Evolutionary conservation across 1,140 invertebrate species (phyloP), one percentile per base, ranked within the genome.

Genomic region (Drosophila leontia): DNA sequence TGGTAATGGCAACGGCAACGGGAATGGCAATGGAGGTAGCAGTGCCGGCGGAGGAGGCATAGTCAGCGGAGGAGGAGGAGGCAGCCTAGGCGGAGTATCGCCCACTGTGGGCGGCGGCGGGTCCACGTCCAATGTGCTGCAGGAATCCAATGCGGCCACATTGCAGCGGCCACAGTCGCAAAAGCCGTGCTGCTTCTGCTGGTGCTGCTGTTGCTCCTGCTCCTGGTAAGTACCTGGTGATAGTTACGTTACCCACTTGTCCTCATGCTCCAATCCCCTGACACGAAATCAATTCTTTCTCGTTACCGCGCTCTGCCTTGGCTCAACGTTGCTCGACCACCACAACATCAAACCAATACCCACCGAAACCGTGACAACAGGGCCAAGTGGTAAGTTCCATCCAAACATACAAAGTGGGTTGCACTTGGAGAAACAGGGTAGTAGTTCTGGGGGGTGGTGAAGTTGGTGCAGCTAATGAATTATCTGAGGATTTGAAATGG

Each of bases 191-290:
- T 95, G 95, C 80, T 94, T 95, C 62, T 95, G 95, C 77, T 96
- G 95, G 94, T 96, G 95, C 86, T 96, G 95, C 88, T 96, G 95
- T 91, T 96, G 95, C 93, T 95, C 95, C 93, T 96, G 95, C 93
- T 95, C 95, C 93, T 96, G 95, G 95, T 95, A 94, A 93, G 93
- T 91, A 74, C 50, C 9, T 67, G 37, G 12, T 42, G 15, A 53
- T 55, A 58, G 51, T 51, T 51, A 56, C 35, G 44, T 48, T 48
- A 51, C 35, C 64, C 32, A 61, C 23, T 34, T 62, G 39, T 57
- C 47, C 50, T 47, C 29, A 56, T 58, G 55, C 51, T 47, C 50
- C 45, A 47, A 56, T 48, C 50, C 69, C 56, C 39, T 44, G 23
- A 69, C 65, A 80, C 71, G 44, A 59, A 74, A 74, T 74, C 70